phyloP scores from a whole-genome alignment of 2,888 invertebrate genomes.

The Dendrolimus houi region DNA sequence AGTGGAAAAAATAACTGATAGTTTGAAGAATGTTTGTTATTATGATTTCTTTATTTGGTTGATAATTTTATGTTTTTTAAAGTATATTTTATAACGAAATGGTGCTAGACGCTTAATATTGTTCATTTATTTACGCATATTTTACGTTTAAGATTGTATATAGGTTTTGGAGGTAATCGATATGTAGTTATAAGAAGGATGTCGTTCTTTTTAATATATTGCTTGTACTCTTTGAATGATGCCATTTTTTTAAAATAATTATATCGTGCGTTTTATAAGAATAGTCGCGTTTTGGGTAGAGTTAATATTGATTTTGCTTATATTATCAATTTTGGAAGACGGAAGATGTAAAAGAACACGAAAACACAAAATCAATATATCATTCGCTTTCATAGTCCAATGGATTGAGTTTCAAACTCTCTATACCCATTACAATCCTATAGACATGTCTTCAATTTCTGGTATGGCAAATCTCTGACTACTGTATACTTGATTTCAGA shows the following conservation, averaged over 20 bases:
- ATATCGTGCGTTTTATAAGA: no score
- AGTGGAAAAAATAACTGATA: constrained; percentile 21
- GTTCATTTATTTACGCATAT: constrained; percentile 39
- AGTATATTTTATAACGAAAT: constrained; percentile 69
- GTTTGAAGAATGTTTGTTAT: constrained; percentile 39
- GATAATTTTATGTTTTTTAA: constrained; percentile 66
- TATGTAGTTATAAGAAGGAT: neutral
- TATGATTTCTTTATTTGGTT: constrained; percentile 55
- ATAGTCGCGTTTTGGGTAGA: no score
- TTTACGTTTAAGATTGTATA: constrained; percentile 36
- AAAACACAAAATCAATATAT: no score
- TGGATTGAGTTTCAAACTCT: no score
- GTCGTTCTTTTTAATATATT: constrained; percentile 11
- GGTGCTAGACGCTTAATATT: constrained; percentile 71
- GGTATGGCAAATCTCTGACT: no score
- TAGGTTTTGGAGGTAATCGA: constrained; percentile 20
- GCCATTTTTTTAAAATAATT: constrained; percentile 34
- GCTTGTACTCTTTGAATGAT: constrained; percentile 46
- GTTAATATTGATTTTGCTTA: constrained; percentile 10
- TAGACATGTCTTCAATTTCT: no score
- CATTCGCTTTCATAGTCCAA: no score
- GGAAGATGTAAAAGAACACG: no score
- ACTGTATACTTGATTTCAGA: no score
- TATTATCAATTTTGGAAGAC: neutral
- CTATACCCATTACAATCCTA: no score